phyloP scores from a whole-genome alignment of 2,888 invertebrate species.

The Coleophora flavipennella region DNA sequence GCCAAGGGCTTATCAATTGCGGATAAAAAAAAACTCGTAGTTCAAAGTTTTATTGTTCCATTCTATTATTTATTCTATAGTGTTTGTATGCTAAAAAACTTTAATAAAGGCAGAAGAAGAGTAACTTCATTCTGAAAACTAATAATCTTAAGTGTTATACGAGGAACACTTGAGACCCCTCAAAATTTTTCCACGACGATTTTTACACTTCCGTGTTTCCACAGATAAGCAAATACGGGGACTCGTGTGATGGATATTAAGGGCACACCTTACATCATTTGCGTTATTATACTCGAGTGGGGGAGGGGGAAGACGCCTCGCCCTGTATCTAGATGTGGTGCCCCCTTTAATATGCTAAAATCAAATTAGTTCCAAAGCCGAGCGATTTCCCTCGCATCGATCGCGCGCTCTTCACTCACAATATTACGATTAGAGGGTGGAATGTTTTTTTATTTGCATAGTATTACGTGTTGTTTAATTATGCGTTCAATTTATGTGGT shows the following conservation, averaged over 20 bases:
- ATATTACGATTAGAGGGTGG: slow-evolving; percentile 42
- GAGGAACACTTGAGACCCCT: slow-evolving; percentile 42
- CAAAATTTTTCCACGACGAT: slow-evolving; percentile 54
- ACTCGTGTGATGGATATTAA: slow-evolving; percentile 72
- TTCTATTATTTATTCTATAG: no score
- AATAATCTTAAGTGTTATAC: slow-evolving; percentile 59
- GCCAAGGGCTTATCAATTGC: no score
- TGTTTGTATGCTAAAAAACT: no score
- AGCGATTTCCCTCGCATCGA: slow-evolving; percentile 65
- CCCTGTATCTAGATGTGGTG: slow-evolving; percentile 64
- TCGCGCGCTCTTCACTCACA: slow-evolving; percentile 49
- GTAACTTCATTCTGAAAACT: slow-evolving; percentile 19
- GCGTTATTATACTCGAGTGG: slow-evolving; percentile 55
- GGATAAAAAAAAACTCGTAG: no score
- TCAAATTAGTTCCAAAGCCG: slow-evolving; percentile 70
- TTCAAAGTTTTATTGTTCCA: no score
- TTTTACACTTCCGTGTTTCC: slow-evolving; percentile 71
- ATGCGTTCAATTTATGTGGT: slow-evolving; percentile 18
- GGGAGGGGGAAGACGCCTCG: slow-evolving; percentile 55
- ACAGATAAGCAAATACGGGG: slow-evolving; percentile 72
- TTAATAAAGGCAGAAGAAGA: no score
- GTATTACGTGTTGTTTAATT: slow-evolving; percentile 35
- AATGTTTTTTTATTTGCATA: slow-evolving; percentile 34
- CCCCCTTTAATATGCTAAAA: slow-evolving; percentile 72
- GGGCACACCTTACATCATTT: slow-evolving; percentile 73